These are phyloP conservation scores for Drosophila histrio DNA, from an alignment of 2,888 invertebrate genomes.

Conservation along the genomic window DNA sequence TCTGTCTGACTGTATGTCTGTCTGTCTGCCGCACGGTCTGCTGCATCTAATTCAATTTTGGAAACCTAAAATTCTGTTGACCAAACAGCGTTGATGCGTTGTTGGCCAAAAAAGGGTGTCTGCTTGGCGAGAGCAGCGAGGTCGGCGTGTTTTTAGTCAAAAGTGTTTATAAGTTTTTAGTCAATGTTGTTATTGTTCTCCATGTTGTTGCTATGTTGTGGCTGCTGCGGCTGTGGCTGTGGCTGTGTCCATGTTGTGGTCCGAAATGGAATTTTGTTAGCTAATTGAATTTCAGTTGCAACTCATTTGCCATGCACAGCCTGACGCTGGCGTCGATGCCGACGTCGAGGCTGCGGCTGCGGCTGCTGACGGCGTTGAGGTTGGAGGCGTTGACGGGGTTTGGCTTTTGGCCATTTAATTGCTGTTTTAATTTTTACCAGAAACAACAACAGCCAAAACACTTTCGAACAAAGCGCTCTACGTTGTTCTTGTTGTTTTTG, in stretches of 20 bases:
- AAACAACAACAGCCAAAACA: constrained; percentile 32
- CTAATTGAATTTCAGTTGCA: constrained; percentile 80
- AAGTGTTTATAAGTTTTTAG: constrained; percentile 77
- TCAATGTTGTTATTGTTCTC: constrained; percentile 48
- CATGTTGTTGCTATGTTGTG: constrained; percentile 35
- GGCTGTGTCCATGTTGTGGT: constrained; percentile 57
- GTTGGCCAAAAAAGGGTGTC: constrained; percentile 32
- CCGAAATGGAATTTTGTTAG: constrained; percentile 77
- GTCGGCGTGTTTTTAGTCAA: constrained; percentile 35
- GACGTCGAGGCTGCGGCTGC: neutral
- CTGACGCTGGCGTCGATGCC: constrained; percentile 3
- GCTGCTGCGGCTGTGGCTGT: constrained; percentile 48
- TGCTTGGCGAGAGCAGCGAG: constrained; percentile 16
- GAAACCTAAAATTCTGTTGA: constrained; percentile 78
- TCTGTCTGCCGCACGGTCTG: constrained; percentile 69
- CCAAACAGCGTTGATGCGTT: constrained; percentile 68
- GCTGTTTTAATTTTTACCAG: constrained; percentile 75
- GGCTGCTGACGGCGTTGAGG: neutral
- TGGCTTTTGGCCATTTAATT: constrained; percentile 78
- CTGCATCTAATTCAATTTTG: constrained; percentile 81
- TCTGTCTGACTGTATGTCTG: constrained; percentile 12
- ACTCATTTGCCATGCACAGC: constrained; percentile 76
- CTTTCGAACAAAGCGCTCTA: constrained; percentile 22
- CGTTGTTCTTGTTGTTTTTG: neutral
- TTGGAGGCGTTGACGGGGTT: constrained; percentile 40